Percentiles rank a stretch among this genome's conserved stretches.
phyloP scores from a whole-genome alignment of 2,888 invertebrate species.

The Diachrysia chrysitis region DNA sequence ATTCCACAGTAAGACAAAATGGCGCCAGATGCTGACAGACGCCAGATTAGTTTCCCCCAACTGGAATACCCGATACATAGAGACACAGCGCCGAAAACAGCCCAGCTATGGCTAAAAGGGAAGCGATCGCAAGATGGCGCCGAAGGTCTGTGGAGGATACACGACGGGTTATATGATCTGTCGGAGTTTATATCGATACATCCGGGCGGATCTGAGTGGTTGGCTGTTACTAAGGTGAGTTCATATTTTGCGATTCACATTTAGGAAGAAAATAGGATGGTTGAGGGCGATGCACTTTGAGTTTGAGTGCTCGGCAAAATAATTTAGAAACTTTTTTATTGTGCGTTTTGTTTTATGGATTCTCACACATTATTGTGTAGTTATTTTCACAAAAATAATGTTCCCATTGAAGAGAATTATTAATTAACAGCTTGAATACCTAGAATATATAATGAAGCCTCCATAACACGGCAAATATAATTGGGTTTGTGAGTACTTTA shows the following conservation, averaged over 20 bases:
- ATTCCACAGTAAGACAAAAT: slow-evolving; percentile 58
- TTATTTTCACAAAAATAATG: no score
- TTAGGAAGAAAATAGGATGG: no score
- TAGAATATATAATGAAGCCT: no score
- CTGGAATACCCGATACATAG: slow-evolving; percentile 85
- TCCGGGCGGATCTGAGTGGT: slow-evolving; percentile 96
- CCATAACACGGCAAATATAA: no score
- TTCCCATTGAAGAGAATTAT: no score
- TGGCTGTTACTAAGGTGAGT: slow-evolving; percentile 90
- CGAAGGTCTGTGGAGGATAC: slow-evolving; percentile 94
- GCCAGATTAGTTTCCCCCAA: slow-evolving; percentile 84
- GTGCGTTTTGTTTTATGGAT: no score
- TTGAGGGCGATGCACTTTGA: no score
- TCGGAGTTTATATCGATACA: slow-evolving; percentile 93
- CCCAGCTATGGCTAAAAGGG: slow-evolving; percentile 90
- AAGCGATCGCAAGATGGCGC: slow-evolving; percentile 92
- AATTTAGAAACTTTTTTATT: no score
- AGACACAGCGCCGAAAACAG: slow-evolving; percentile 78
- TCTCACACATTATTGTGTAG: no score
- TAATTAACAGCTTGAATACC: no score
- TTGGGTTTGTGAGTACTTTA: no score
- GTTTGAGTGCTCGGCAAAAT: no score
- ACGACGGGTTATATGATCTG: slow-evolving; percentile 95
- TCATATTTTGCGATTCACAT: background rate
- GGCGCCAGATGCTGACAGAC: slow-evolving; percentile 71